These are phyloP conservation scores for Mesorhabditis spiculigera DNA, from an alignment of 2,888 invertebrate species.

Conservation along the genomic window DNA sequence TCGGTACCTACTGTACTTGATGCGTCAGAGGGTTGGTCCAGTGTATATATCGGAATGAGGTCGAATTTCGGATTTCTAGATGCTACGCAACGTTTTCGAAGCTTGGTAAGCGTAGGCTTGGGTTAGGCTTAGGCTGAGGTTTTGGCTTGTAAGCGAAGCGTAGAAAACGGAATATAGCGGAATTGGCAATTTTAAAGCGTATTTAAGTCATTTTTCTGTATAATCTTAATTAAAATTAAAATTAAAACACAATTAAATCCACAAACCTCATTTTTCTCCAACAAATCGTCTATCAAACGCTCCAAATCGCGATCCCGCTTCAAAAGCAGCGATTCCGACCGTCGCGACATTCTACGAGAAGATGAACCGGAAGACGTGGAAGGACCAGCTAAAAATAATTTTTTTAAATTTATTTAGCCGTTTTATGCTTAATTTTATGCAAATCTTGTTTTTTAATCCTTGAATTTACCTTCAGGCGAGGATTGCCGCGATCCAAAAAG, in stretches of 20 bases:
- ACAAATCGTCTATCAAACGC: background rate
- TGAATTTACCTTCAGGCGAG: background rate
- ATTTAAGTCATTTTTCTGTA: too few species aligned
- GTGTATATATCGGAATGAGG: too few species aligned
- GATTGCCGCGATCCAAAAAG: slow-evolving; percentile 2
- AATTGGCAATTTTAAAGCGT: too few species aligned
- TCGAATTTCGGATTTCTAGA: too few species aligned
- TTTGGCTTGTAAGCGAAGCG: background rate
- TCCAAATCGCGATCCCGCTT: background rate
- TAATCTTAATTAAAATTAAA: too few species aligned
- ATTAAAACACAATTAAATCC: too few species aligned
- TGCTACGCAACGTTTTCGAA: background rate
- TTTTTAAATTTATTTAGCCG: too few species aligned
- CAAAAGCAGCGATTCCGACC: background rate
- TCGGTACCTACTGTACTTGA: too few species aligned
- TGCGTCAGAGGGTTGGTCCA: too few species aligned
- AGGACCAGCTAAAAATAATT: background rate
- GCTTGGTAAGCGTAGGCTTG: background rate
- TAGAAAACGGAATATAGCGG: background rate
- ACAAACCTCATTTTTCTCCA: background rate
- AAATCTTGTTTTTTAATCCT: background rate
- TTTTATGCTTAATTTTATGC: background rate
- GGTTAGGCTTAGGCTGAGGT: slow-evolving; percentile 1
- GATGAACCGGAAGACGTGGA: background rate
- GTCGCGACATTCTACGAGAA: background rate